Evolutionary conservation across 1,140 invertebrate genomes (phyloP), one percentile per base, ranked within the genome.

Genomic region (Brachionus plicatilis): DNA sequence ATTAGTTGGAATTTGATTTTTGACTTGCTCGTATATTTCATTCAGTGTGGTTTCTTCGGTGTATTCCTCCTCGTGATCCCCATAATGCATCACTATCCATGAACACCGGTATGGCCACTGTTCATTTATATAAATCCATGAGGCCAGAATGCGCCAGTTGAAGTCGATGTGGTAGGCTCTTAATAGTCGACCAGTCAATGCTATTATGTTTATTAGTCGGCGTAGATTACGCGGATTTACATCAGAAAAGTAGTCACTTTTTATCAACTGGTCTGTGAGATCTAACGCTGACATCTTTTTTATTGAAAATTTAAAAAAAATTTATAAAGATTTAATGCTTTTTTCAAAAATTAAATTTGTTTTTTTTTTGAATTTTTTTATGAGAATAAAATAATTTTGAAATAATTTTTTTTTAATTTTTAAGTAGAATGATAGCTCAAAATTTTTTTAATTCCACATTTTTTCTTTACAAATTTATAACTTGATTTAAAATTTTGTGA

Each of bases 131-230:
- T 99, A 99, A 68, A 98, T 94, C 96, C 96, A 99, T 76, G 94
- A 95, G 75, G 95, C 95, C 85, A 98, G 91, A 86, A 96, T 94
- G 90, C 97, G 96, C 97, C 97, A 99, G 89, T 96, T 97, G 90
- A 99, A 99, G 88, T 99, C 97, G 85, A 99, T 95, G 90, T 97
- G 95, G 91, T 98, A 98, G 87, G 97, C 95, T 92, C 98, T 96
- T 85, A 99, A 90, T 84, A 99, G 91, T 60, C 97, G 93, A 82
- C 96, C 95, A 85, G 95, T 97, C 20, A 98, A 93, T 87, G 97
- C 97, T 60, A 99, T 93, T 85, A 98, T 96, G 89, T 99, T 99
- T 94, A 99, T 96, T 8, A 99, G 92, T 78, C 96, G 91, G 79
- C 95, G 91, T 95, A 99, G 96, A 87, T 95, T 97, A 53, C 96